Evolutionary conservation across 2,888 invertebrate species (phyloP), one percentile per base, ranked within the genome.

Genomic region (Prosapia bicincta): DNA sequence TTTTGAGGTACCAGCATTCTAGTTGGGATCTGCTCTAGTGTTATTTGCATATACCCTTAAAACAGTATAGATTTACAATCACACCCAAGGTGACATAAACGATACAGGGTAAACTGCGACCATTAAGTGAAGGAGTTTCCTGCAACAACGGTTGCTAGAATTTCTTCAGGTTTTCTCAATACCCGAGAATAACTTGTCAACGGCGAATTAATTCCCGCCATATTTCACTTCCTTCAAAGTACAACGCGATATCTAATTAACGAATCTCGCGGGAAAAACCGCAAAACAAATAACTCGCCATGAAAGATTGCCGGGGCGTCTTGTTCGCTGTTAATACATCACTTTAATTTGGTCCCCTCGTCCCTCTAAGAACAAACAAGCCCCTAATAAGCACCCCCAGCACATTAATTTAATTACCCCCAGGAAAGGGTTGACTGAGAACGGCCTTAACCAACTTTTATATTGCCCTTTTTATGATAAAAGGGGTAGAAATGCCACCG

Each of bases 351-450:
- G 54, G 20, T 20, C 20, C 20, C 3, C n/a, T 54, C 54, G n/a
- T 54, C 54, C n/a, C 54, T 54, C 38, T 15, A 54, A 54, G 54
- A 54, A 54, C 54, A 54, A 54, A 54, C 54, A 54, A 54, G 10
- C 54, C 54, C 13, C 68, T 67, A 38, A 74, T 69, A 74, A 74
- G 69, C 74, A 69, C 69, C 74, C 74, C 74, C 74, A 30, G 38
- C 43, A 28, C 73, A 69, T 69, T 74, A 74, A 74, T 74, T 74
- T 74, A 74, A 74, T 74, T 69, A 74, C 30, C 65, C 74, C 74
- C 6, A 20, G 54, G 54, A 54, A 54, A 54, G 20, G 54, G 54
- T n/a, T 54, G n/a, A 20, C 54, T 54, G 38, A 6, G 13, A 38
- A 7, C 38, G 38, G 38, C 15, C 54, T 54, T 54, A 54, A n/a